These are phyloP conservation scores for Panthera uncia DNA, from an alignment of 2,113 vertebrate species.

Conservation along the genomic window DNA sequence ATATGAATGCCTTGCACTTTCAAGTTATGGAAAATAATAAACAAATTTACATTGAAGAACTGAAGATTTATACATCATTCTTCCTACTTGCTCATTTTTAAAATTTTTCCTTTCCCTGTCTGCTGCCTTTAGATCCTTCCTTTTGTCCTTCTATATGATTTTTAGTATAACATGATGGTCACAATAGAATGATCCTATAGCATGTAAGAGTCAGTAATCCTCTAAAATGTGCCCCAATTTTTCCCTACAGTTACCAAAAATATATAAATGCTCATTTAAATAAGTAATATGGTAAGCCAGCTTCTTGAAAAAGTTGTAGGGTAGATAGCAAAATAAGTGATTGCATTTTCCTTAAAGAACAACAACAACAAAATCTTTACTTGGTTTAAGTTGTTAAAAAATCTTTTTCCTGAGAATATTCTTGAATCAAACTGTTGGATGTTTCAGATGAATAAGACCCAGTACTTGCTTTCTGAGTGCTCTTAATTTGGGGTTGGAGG, in stretches of 20 bases:
- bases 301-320: background rate
- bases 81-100: background rate
- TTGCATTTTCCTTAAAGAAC: background rate
- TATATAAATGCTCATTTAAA: background rate
- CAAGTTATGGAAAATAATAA: background rate
- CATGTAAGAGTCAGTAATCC: background rate
- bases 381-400: background rate
- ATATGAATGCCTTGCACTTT: background rate
- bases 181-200: background rate
- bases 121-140: background rate
- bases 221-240: background rate
- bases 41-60: background rate
- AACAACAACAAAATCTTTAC: background rate
- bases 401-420: background rate
- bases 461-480: background rate
- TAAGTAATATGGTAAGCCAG: background rate
- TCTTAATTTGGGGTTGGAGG: background rate
- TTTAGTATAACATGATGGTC: background rate
- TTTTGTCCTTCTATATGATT: background rate
- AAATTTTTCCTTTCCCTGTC: background rate
- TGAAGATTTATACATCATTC: background rate
- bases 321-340: background rate
- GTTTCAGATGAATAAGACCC: background rate
- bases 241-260: background rate
- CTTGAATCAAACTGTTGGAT: background rate